Conservation (phyloP, 2,888 invertebrate species). For the Apodemia mormo region DNA sequence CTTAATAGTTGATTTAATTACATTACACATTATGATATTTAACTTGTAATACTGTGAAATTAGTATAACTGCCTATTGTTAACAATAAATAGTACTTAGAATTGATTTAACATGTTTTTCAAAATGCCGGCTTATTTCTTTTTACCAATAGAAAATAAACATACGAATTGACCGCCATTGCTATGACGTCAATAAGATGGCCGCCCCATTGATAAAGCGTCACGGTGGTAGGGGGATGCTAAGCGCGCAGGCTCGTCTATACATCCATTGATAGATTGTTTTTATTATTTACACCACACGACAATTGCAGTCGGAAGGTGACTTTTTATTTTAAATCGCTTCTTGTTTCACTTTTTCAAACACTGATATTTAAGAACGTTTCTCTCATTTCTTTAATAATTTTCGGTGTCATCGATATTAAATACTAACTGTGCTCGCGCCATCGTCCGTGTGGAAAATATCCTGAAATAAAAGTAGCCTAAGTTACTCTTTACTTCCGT, state of each 20-base stretch:
- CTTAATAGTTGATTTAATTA: too few relatives aligned
- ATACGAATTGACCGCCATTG: conserved; percentile 46
- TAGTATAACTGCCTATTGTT: too few relatives aligned
- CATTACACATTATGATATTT: too few relatives aligned
- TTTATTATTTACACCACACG: conserved; percentile 45
- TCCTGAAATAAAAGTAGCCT: too few relatives aligned
- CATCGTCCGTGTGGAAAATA: too few relatives aligned
- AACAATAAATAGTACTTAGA: too few relatives aligned
- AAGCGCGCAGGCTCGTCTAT: conserved; percentile 56
- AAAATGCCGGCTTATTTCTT: not conserved
- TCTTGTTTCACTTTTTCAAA: not conserved
- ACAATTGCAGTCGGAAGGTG: conserved; percentile 22
- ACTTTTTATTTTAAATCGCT: not conserved
- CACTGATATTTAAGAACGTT: too few relatives aligned
- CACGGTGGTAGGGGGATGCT: conserved; percentile 46
- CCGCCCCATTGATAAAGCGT: conserved; percentile 69
- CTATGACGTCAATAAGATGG: conserved; percentile 76
- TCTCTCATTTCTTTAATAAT: too few relatives aligned
- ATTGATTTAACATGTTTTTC: not conserved
- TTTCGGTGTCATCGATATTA: too few relatives aligned
- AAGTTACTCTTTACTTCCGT: too few relatives aligned
- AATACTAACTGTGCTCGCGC: too few relatives aligned
- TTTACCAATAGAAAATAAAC: not conserved
- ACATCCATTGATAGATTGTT: conserved; percentile 70
- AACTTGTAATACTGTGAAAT: too few relatives aligned